These are phyloP conservation scores for Meteorus sp. DNA, from an alignment of 1,140 invertebrate genomes.

Conservation along the genomic window DNA sequence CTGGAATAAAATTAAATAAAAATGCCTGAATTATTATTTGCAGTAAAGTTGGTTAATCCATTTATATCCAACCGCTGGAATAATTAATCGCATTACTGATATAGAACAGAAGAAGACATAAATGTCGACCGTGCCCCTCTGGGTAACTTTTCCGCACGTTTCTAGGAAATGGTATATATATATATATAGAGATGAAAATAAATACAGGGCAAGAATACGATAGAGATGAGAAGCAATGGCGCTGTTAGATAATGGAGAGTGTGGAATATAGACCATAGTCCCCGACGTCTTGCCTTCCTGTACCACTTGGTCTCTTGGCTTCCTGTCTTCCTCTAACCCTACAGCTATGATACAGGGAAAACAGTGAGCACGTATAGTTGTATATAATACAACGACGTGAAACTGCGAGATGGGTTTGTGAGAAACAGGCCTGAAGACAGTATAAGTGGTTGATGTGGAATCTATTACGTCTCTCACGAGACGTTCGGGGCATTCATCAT, in stretches of 20 bases:
- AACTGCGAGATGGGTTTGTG: no score
- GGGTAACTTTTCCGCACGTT: slow-evolving; percentile 12
- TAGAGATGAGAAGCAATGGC: no score
- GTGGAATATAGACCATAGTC: no score
- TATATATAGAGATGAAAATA: slow-evolving; percentile 28
- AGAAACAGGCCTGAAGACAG: slow-evolving; percentile 12
- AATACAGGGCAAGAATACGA: slow-evolving; percentile 25
- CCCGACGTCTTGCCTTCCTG: slow-evolving; percentile 21
- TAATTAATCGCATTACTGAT: not conserved
- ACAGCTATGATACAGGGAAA: not conserved
- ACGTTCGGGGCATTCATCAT: slow-evolving; percentile 24
- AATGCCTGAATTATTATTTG: no score
- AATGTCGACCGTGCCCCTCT: not conserved
- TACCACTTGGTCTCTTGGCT: not conserved
- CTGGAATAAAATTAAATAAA: no score
- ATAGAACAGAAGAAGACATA: not conserved
- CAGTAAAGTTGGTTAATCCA: no score
- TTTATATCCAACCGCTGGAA: no score
- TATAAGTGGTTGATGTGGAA: slow-evolving; percentile 25
- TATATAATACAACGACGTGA: not conserved
- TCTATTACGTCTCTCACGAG: slow-evolving; percentile 28
- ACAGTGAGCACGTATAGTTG: not conserved
- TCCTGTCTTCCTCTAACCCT: not conserved
- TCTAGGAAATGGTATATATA: slow-evolving; percentile 16
- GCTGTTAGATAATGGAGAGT: slow-evolving; percentile 30